These are phyloP conservation scores for Paratrypauchen microcephalus DNA, from an alignment of 2,797 vertebrate genomes.

Conservation along the genomic window DNA sequence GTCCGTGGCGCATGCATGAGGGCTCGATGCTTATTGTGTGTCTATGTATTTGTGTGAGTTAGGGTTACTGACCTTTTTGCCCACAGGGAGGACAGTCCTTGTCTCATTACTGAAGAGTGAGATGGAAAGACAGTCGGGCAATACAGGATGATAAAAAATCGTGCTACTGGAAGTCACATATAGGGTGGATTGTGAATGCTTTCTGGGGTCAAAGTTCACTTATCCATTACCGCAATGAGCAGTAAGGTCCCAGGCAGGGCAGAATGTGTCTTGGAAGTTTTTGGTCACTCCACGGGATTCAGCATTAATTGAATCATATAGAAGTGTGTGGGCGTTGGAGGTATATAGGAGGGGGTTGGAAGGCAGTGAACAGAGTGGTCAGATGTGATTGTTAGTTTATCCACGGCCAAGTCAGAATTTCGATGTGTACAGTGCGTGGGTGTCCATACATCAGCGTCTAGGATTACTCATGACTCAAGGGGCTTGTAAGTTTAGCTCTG, in stretches of 20 bases:
- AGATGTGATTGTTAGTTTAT: slow-evolving; percentile 47
- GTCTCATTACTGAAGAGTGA: slow-evolving; percentile 69
- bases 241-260: slow-evolving; percentile 38
- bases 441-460: slow-evolving; percentile 16
- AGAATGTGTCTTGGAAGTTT: slow-evolving; percentile 48
- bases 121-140: slow-evolving; percentile 39
- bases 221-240: slow-evolving; percentile 59
- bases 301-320: slow-evolving; percentile 64
- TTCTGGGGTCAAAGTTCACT: slow-evolving; percentile 57
- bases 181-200: slow-evolving; percentile 47
- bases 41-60: slow-evolving; percentile 28
- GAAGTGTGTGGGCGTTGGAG: slow-evolving; percentile 56
- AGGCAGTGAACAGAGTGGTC: slow-evolving; percentile 7
- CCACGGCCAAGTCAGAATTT: slow-evolving; percentile 13
- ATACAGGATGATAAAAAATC: slow-evolving; percentile 26
- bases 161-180: slow-evolving; percentile 23
- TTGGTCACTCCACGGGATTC: slow-evolving; percentile 35
- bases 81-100: slow-evolving; percentile 58
- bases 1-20: slow-evolving; percentile 46
- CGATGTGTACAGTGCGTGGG: slow-evolving; percentile 22
- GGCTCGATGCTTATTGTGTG: slow-evolving; percentile 38
- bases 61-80: slow-evolving; percentile 62
- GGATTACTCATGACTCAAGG: slow-evolving; percentile 30
- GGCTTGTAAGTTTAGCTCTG: slow-evolving; percentile 2
- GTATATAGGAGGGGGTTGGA: slow-evolving; percentile 43